Evolutionary conservation across 2,113 vertebrate species (phyloP), one percentile per base, ranked within the genome.

Genomic region (Oreotrochilus melanogaster): DNA sequence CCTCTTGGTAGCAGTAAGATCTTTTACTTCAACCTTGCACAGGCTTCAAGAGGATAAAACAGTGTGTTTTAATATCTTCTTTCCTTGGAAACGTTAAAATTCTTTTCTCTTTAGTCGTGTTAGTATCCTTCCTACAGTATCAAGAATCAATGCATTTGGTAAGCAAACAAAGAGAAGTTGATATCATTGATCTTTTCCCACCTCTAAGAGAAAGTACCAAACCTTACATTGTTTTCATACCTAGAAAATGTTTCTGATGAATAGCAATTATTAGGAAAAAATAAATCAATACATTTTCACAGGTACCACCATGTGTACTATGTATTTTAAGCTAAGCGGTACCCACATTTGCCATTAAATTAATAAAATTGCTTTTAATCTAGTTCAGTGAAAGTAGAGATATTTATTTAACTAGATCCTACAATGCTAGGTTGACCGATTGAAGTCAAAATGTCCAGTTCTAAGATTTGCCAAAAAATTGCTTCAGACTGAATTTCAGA

Each of bases 1-100:
- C 37, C 95, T 88, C 54, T 88, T 95, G 91, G 94, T 81, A 96
- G 48, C 50, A 82, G 11, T 39, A 82, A n/a, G 25, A 24, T 2
- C 91, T 51, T 92, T 89, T 87, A n/a, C 33, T 69, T 58, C 87
- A 91, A 18, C 47, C 64, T 87, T 73, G 45, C 71, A 91, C 25
- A 54, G 21, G n/a, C 31, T 92, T 78, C 70, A 82, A 57, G 50
- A 25, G 1, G 10, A 88, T 22, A 79, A 91, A 58, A 15, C 48
- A 47, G 30, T 7, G 35, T 53, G n/a, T 30, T 92, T 57, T 67
- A 14, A 7, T 62, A 31, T 76, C 65, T 82, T 76, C n/a, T 65
- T 75, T 62, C 18, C 37, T 47, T 57, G 25, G 50, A 78, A 86
- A 78, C 18, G 53, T 19, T 56, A 69, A 72, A 87, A 58, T 53